A percentile compares a stretch with the other conserved stretches of the same genome.
Conservation (phyloP, 2,113 vertebrate genomes). For the Paralichthys olivaceus region DNA sequence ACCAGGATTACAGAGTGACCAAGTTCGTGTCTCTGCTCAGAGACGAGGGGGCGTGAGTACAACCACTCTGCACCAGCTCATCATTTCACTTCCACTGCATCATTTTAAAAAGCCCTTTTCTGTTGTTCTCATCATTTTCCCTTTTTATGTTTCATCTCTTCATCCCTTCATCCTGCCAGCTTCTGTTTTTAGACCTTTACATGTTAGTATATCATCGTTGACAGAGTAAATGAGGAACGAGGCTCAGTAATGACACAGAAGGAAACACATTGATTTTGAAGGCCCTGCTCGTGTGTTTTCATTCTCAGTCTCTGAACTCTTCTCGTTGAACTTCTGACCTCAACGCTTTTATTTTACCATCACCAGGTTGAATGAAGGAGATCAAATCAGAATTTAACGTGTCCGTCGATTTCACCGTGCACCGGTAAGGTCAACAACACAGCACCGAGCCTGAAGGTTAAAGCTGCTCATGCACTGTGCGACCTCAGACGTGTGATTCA, state of each 20-base stretch:
- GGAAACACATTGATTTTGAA: background rate
- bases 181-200: background rate
- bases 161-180: background rate
- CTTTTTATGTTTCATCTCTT: background rate
- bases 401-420: conserved; percentile 15
- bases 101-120: background rate
- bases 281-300: background rate
- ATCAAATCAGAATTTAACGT: conserved; percentile 82
- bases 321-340: conserved; percentile 18
- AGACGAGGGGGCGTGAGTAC: conserved; percentile 96
- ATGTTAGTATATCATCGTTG: background rate
- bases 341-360: conserved; percentile 60
- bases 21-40: conserved; percentile 95
- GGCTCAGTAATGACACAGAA: background rate
- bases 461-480: background rate
- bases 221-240: background rate
- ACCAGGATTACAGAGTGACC: conserved; percentile 91
- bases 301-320: background rate
- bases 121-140: conserved; percentile 7
- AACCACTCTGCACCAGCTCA: background rate
- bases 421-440: conserved; percentile 67
- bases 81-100: background rate
- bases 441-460: background rate
- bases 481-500: background rate
- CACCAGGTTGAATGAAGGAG: conserved; percentile 80